Conservation (phyloP, 2,113 vertebrate genomes). For the Halcyon senegalensis region DNA sequence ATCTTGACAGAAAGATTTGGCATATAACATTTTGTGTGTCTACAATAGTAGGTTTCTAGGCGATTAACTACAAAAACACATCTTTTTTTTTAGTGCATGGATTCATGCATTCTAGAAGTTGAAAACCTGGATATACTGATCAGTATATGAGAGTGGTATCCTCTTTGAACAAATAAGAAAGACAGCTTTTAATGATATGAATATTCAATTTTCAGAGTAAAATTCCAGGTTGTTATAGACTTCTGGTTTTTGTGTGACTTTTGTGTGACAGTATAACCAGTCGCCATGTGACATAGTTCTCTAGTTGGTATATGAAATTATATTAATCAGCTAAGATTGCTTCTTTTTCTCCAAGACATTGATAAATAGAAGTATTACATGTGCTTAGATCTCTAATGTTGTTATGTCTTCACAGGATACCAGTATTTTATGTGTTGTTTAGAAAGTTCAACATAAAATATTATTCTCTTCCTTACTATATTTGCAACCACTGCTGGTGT, state of each 20-base stretch:
- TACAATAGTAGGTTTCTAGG: not conserved
- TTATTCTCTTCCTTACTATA: not conserved
- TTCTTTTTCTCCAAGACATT: not conserved
- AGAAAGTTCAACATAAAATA: not conserved
- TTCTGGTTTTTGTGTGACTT: not conserved
- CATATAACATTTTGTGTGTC: not conserved
- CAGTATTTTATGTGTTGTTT: not conserved
- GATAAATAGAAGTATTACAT: constrained; percentile 4
- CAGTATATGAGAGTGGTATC: not conserved
- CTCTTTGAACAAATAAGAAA: not conserved
- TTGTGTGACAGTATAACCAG: not conserved
- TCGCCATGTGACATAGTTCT: not conserved
- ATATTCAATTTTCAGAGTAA: not conserved
- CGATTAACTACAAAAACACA: not conserved
- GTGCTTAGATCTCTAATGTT: constrained; percentile 28
- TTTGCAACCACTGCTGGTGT: not conserved
- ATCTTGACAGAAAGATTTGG: not conserved
- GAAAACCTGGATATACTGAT: not conserved
- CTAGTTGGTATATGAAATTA: not conserved
- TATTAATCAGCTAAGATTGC: not conserved
- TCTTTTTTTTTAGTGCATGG: not conserved
- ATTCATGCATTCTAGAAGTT: not conserved
- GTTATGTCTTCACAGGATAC: constrained; percentile 24
- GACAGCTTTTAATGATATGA: not conserved
- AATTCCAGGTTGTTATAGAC: not conserved